phyloP scores from a whole-genome alignment of 2,797 vertebrate genomes.

The Molossus molossus region DNA sequence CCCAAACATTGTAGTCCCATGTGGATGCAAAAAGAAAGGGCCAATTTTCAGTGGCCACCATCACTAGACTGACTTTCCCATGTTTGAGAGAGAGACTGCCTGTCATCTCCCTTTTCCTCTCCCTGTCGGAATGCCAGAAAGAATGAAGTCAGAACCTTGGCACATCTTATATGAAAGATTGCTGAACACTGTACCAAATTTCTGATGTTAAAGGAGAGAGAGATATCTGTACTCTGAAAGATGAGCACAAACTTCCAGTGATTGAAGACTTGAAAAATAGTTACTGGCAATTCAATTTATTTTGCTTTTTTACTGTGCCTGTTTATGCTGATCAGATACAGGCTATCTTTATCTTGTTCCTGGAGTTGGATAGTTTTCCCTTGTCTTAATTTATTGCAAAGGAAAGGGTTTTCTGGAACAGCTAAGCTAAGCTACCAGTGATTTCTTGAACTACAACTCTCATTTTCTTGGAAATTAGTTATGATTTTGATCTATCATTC shows the following conservation, averaged over 20 bases:
- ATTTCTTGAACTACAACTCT: background rate
- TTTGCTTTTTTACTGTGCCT: constrained; percentile 25
- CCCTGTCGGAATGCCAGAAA: background rate
- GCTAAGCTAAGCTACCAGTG: background rate
- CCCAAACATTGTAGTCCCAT: background rate
- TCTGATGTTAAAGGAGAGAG: constrained; percentile 10
- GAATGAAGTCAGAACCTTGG: background rate
- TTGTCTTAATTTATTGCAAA: background rate
- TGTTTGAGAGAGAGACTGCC: background rate
- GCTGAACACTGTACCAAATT: background rate
- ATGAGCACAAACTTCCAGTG: background rate
- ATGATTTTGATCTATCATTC: background rate
- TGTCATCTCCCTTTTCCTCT: background rate
- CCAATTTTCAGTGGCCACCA: background rate
- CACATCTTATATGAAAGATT: background rate
- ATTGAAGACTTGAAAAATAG: constrained; percentile 18
- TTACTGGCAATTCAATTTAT: background rate
- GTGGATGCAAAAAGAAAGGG: background rate
- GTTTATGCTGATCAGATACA: background rate
- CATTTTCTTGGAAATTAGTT: constrained; percentile 27
- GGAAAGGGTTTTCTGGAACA: background rate
- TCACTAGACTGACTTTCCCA: background rate
- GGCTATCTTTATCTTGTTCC: background rate
- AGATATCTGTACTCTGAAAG: background rate
- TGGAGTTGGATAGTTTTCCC: background rate